Evolutionary conservation across 2,888 invertebrate genomes (phyloP).

Genomic region (Diabrotica balteata): DNA sequence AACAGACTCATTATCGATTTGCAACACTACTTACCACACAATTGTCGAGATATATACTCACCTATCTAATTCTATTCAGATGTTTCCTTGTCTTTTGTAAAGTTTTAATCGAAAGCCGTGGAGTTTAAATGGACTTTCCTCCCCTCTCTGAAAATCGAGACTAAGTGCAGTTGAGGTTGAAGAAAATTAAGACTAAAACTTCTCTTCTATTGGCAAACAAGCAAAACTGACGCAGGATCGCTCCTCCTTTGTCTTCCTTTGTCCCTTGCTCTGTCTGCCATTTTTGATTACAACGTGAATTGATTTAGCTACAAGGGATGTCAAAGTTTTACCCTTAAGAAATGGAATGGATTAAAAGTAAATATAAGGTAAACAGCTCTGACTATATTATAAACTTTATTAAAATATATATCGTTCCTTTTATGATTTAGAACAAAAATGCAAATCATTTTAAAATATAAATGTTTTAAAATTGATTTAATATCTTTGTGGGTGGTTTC

Average conservation of each 20-base stretch:
- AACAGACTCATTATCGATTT: too few species aligned
- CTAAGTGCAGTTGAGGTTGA: constrained; percentile 18
- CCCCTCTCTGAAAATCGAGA: constrained; percentile 14
- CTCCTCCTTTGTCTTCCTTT: constrained; percentile 9
- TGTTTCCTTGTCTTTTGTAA: constrained; percentile 10
- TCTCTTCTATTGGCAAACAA: constrained; percentile 12
- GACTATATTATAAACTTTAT: too few species aligned
- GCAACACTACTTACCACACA: too few species aligned
- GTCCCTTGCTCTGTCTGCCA: constrained; percentile 1
- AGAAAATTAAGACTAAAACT: constrained; percentile 20
- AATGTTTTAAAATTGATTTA: too few species aligned
- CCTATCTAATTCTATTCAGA: constrained; percentile 1
- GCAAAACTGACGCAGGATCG: constrained; percentile 2
- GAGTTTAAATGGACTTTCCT: constrained; percentile 17
- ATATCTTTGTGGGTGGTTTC: too few species aligned
- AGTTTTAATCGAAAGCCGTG: constrained; percentile 1
- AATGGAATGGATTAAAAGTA: too few species aligned
- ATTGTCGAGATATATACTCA: too few species aligned
- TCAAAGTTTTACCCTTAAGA: too few species aligned
- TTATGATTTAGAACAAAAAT: too few species aligned
- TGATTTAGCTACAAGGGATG: background rate
- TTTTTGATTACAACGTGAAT: constrained; percentile 11
- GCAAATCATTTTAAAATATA: too few species aligned
- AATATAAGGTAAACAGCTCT: too few species aligned
- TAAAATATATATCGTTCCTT: too few species aligned